Percentiles rank a stretch among this genome's conserved stretches.
Conservation (phyloP, 2,113 vertebrate species). For the Amia ocellicauda region DNA sequence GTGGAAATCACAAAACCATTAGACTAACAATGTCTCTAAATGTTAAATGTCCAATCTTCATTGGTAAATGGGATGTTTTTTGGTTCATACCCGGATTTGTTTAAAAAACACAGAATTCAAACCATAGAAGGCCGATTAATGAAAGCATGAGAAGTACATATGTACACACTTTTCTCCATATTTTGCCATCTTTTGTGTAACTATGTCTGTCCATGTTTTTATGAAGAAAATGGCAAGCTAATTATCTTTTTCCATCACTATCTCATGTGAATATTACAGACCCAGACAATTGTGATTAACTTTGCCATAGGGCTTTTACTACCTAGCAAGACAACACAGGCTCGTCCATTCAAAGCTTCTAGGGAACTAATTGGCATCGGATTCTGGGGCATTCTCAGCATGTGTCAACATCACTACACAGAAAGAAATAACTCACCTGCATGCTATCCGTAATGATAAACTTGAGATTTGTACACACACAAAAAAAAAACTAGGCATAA, state of each 20-base stretch:
- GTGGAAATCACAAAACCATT: constrained; percentile 1
- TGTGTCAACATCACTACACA: background rate
- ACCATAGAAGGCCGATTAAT: constrained; percentile 27
- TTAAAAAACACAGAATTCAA: constrained; percentile 18
- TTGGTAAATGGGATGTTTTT: background rate
- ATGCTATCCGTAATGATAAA: background rate
- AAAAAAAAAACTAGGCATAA: background rate
- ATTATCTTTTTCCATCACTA: background rate
- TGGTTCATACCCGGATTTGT: constrained; percentile 17
- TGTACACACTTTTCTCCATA: too few relatives aligned
- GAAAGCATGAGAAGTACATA: background rate
- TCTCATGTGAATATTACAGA: background rate
- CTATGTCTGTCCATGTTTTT: too few relatives aligned
- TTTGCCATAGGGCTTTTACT: constrained; percentile 14
- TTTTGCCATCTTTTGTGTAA: too few relatives aligned
- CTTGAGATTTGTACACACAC: too few relatives aligned
- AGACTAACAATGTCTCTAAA: background rate
- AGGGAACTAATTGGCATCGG: constrained; percentile 31
- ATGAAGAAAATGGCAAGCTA: too few relatives aligned
- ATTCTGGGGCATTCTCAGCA: constrained; percentile 3
- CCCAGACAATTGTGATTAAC: constrained; percentile 28
- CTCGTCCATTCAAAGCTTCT: background rate
- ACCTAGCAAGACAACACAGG: constrained; percentile 19
- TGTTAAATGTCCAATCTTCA: background rate
- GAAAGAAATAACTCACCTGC: background rate